These are phyloP conservation scores for Patella depressa DNA, from an alignment of 2,888 invertebrate genomes.

Conservation along the genomic window DNA sequence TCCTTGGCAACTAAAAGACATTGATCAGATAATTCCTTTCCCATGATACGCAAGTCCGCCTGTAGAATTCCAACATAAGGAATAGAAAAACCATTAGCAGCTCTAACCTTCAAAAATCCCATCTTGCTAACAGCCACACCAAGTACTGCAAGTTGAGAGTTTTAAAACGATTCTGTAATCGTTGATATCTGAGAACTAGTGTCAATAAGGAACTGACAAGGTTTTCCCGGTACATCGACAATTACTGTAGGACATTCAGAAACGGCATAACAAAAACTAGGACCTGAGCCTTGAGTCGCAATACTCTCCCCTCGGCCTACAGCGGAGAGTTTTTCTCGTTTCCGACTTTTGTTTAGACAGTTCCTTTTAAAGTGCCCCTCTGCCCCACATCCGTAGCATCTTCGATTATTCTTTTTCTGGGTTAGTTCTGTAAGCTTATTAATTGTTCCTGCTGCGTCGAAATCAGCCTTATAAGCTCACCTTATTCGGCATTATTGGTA, in stretches of 20 bases:
- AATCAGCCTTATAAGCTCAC: not conserved
- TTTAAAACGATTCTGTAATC: not conserved
- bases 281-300: not conserved
- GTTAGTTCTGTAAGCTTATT: not conserved
- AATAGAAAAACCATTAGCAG: slow-evolving; percentile 5
- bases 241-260: not conserved
- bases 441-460: slow-evolving; percentile 3
- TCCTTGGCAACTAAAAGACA: not conserved
- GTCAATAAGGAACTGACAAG: not conserved
- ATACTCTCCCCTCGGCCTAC: not conserved
- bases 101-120: not conserved
- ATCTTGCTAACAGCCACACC: not conserved
- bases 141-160: not conserved
- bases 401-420: not conserved
- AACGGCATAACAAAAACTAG: not conserved
- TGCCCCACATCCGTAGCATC: not conserved
- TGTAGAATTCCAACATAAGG: not conserved
- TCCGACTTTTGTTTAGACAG: not conserved
- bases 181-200: slow-evolving; percentile 2
- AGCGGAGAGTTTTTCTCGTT: not conserved
- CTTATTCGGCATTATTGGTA: not conserved
- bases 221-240: not conserved
- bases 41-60: slow-evolving; percentile 1
- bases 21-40: not conserved
- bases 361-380: not conserved